Evolutionary conservation across 2,888 invertebrate species (phyloP).

Genomic region (Dusona sp.): DNA sequence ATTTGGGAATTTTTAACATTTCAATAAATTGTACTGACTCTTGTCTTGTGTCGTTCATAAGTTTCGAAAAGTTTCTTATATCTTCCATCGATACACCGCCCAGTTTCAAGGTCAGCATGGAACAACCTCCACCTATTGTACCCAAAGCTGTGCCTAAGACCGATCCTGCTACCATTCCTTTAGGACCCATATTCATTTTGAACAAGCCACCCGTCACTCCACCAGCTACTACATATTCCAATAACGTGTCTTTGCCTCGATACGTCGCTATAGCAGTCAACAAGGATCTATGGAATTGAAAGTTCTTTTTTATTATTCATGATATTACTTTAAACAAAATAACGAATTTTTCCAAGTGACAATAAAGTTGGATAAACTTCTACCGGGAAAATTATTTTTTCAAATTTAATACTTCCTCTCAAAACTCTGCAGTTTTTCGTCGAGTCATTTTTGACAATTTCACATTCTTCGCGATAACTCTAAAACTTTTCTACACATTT

Average conservation of each 20-base stretch:
- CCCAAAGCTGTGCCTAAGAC: conserved; percentile 88
- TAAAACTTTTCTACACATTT: too few species aligned
- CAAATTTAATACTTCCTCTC: too few species aligned
- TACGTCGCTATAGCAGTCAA: conserved; percentile 89
- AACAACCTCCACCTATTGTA: conserved; percentile 86
- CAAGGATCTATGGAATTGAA: conserved; percentile 85
- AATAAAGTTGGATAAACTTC: too few species aligned
- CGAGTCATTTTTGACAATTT: too few species aligned
- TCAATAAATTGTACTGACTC: conserved; percentile 74
- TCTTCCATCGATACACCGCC: conserved; percentile 89
- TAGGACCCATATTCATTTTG: conserved; percentile 89
- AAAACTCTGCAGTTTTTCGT: too few species aligned
- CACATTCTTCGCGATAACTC: too few species aligned
- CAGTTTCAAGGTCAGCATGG: conserved; percentile 86
- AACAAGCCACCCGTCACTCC: conserved; percentile 88
- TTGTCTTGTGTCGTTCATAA: conserved; percentile 84
- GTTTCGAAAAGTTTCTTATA: conserved; percentile 87
- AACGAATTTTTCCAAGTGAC: too few species aligned
- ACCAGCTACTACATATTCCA: conserved; percentile 90
- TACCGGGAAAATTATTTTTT: too few species aligned
- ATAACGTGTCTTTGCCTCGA: conserved; percentile 88
- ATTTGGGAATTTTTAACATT: not conserved
- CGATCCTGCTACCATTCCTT: conserved; percentile 89
- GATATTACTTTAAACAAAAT: not conserved
- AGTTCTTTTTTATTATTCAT: not conserved